Evolutionary conservation across 92 coral and sea anemone genomes (phyloP), one percentile per base, ranked within the genome.

Genomic region (Zoanthus sociatus): DNA sequence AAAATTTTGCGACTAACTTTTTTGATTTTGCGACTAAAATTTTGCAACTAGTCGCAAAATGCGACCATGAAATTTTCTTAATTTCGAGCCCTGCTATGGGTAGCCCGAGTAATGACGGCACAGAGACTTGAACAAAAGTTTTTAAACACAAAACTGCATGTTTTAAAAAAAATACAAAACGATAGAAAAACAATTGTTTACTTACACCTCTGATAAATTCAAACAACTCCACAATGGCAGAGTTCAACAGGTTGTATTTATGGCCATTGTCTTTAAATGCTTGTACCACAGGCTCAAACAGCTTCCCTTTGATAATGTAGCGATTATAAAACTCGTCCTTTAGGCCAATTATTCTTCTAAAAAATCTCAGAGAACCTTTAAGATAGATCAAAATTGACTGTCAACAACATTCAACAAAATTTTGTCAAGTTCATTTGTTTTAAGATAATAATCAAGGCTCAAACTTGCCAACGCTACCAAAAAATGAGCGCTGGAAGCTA

Each of bases 301-400:
- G 91, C 84, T 92, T 96, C 17, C 99, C 99, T 87, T 95, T 97
- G 92, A 93, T 89, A 17, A 97, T 97, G 81, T 97, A 97, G 7
- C 99, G 99, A 88, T 97, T 97, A 92, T 97, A 97, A 79, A 97
- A 97, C 87, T 97, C 98, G 84, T 97, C 99, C 63, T 97, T 97
- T 8, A 97, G 92, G 20, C 99, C 99, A 54, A 97, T 92, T 89
- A 97, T 93, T 55, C 98, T 94, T 88, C 99, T 92, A 82, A 95
- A 91, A 82, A 94, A 97, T 17, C 99, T 98, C 58, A 97, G 90
- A 31, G 99, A 95, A 94, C 96, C 99, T 97, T 58, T 4, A 75
- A 76, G 26, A 16, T 16, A 63, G 10, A 69, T 14, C 15, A 69
- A 69, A 30, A 30, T 9, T 20, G 1, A 69, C 30, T 63, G 26